Conservation (phyloP, 2,797 vertebrate species). For the Peromyscus melanophrys region DNA sequence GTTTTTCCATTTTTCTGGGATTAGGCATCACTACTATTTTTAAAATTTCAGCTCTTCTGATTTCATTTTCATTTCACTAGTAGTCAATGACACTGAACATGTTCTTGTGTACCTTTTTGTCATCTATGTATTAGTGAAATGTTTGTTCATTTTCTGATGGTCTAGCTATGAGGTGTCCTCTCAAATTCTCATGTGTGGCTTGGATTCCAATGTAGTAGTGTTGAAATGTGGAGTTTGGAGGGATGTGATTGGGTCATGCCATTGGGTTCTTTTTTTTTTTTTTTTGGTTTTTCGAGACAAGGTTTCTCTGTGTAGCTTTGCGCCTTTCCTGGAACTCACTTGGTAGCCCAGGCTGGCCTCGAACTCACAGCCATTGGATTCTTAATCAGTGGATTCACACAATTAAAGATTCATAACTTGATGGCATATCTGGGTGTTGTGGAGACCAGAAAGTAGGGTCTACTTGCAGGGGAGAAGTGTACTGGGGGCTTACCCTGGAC, state of each 20-base stretch:
- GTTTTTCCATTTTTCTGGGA: neutral
- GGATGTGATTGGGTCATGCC: neutral
- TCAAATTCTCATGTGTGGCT: neutral
- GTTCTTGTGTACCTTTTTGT: conserved; percentile 24
- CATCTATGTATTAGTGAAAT: neutral
- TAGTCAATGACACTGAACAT: neutral
- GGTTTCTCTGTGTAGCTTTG: no score
- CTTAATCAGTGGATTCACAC: neutral
- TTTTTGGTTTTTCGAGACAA: no score
- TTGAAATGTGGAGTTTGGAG: neutral
- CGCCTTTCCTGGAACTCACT: no score
- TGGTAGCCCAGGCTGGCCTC: no score
- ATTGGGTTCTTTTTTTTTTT: neutral
- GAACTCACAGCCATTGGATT: neutral
- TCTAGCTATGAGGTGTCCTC: neutral
- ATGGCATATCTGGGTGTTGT: neutral
- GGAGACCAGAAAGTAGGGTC: neutral
- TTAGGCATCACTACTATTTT: neutral
- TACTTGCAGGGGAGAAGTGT: neutral
- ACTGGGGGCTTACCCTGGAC: neutral
- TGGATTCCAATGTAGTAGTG: neutral
- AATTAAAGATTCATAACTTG: neutral
- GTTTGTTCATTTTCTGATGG: neutral
- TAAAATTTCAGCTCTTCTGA: neutral
- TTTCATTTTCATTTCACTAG: conserved; percentile 42